A percentile compares a stretch with the other conserved stretches of the same genome.
Conservation (phyloP, 2,113 vertebrate genomes). For the Leucoraja erinaceus region DNA sequence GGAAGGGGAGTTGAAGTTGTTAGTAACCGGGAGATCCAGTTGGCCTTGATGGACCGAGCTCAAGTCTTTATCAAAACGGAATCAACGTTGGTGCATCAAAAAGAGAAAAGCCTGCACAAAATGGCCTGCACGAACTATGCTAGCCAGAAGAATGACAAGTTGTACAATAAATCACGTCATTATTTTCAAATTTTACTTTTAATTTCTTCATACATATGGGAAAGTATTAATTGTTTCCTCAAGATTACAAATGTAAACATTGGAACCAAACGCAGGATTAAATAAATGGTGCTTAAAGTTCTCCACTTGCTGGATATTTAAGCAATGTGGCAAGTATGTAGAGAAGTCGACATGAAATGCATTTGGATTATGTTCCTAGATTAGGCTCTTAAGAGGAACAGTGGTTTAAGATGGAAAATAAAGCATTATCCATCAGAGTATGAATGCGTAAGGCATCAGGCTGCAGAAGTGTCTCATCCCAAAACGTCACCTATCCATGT, state of each 20-base stretch:
- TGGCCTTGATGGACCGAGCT: too few relatives aligned
- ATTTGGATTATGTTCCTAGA: neutral
- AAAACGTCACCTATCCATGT: too few relatives aligned
- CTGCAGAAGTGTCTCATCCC: neutral
- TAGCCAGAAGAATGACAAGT: neutral
- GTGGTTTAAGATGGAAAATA: neutral
- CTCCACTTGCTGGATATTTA: neutral
- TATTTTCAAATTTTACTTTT: neutral
- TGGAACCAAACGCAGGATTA: neutral
- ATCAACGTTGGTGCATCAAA: too few relatives aligned
- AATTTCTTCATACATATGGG: neutral
- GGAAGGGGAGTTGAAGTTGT: too few relatives aligned
- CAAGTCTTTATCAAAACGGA: too few relatives aligned
- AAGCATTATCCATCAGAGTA: neutral
- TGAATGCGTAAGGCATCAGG: neutral
- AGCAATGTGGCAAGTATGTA: neutral
- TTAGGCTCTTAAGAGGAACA: neutral
- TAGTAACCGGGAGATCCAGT: too few relatives aligned
- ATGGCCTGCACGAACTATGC: neutral
- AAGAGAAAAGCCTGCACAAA: neutral
- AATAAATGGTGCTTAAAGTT: neutral
- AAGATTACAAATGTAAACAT: neutral
- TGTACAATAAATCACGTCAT: neutral
- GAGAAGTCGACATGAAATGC: neutral
- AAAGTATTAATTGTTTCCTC: neutral